These are phyloP conservation scores for Drosophila nasuta DNA, from an alignment of 1,140 invertebrate species.

Conservation along the genomic window DNA sequence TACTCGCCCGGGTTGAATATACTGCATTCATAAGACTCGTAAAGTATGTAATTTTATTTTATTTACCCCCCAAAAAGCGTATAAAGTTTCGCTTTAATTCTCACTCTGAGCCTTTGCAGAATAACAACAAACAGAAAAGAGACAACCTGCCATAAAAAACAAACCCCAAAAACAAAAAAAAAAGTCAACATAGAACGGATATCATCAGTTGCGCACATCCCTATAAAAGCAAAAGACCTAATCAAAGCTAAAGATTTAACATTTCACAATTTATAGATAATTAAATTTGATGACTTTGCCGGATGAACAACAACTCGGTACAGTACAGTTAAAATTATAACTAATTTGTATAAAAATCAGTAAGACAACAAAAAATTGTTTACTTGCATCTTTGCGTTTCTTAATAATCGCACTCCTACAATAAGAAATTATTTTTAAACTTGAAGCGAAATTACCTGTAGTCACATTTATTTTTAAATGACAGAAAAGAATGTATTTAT, in stretches of 20 bases:
- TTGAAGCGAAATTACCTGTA: too few species aligned
- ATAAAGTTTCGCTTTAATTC: constrained; percentile 33
- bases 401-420: too few species aligned
- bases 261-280: background rate
- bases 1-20: constrained; percentile 11
- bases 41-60: constrained; percentile 68
- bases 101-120: background rate
- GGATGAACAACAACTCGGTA: too few species aligned
- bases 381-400: too few species aligned
- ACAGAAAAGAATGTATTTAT: too few species aligned
- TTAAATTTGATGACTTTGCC: constrained; percentile 2
- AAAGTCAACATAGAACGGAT: background rate
- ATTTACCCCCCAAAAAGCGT: constrained; percentile 35
- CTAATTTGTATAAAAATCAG: too few species aligned
- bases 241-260: background rate
- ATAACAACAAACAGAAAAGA: constrained; percentile 5
- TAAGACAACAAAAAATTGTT: too few species aligned
- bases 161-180: background rate
- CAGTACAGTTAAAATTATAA: too few species aligned
- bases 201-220: background rate
- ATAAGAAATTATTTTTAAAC: too few species aligned
- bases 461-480: too few species aligned
- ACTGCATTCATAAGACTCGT: constrained; percentile 38
- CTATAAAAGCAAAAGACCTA: constrained; percentile 8
- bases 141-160: background rate